phyloP scores from a whole-genome alignment of 1,140 invertebrate species.

The Zaprionus davidi region DNA sequence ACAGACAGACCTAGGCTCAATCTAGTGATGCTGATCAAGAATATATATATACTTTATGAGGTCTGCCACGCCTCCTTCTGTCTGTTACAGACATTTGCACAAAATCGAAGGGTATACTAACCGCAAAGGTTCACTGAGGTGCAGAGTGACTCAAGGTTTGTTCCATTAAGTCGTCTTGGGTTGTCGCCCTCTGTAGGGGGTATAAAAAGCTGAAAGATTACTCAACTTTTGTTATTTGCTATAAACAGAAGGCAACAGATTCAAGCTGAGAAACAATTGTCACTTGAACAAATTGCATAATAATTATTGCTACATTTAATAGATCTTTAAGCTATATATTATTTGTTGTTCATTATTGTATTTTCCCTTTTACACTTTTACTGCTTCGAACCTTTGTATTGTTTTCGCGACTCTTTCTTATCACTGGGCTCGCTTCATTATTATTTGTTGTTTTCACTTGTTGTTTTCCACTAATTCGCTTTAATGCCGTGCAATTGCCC shows the following conservation, averaged over 20 bases:
- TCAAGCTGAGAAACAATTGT: too few relatives aligned
- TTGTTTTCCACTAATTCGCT: constrained; percentile 65
- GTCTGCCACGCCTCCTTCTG: too few relatives aligned
- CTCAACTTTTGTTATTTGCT: neutral
- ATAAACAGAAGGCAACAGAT: constrained; percentile 1
- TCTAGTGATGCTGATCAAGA: too few relatives aligned
- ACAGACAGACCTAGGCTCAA: too few relatives aligned
- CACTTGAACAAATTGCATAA: too few relatives aligned
- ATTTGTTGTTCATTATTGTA: too few relatives aligned
- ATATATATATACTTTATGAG: too few relatives aligned
- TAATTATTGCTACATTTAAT: neutral
- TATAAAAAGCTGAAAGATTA: neutral
- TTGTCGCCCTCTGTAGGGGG: neutral
- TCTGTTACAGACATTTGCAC: too few relatives aligned
- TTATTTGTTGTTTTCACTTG: constrained; percentile 44
- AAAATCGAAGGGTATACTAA: neutral
- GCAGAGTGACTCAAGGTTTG: constrained; percentile 6
- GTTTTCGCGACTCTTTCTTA: constrained; percentile 46
- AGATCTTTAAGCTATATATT: neutral
- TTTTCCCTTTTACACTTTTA: neutral
- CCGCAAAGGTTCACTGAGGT: constrained; percentile 2
- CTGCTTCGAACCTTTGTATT: neutral
- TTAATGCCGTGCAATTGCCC: constrained; percentile 50
- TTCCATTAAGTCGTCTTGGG: neutral
- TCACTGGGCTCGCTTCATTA: constrained; percentile 39